A percentile compares a stretch with the other conserved stretches of the same genome.
phyloP scores from a whole-genome alignment of 2,797 vertebrate genomes.

The Sebastes itinus region DNA sequence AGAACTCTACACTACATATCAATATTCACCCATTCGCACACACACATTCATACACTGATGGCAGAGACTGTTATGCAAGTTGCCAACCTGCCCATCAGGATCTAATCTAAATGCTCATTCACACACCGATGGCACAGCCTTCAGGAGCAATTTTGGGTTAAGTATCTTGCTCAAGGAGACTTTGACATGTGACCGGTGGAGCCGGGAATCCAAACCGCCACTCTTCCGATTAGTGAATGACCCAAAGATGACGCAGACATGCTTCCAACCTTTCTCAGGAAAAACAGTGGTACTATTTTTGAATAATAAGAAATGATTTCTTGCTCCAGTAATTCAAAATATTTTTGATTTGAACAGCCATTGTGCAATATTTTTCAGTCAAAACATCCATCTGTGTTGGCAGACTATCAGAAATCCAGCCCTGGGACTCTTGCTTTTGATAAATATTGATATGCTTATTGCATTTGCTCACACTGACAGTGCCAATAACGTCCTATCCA shows the following conservation, averaged over 20 bases:
- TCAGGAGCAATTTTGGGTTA: no score
- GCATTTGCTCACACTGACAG: not conserved
- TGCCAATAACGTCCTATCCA: not conserved
- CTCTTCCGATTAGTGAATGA: no score
- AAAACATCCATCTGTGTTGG: conserved; percentile 1
- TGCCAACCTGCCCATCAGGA: no score
- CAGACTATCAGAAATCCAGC: not conserved
- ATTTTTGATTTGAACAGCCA: not conserved
- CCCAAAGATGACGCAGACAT: not conserved
- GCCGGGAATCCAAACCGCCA: no score
- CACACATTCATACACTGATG: no score
- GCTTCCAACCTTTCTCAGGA: not conserved
- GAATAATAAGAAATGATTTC: not conserved
- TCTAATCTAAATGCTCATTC: no score
- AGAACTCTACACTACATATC: no score
- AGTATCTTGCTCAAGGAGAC: no score
- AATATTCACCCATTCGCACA: no score
- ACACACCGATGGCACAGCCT: no score
- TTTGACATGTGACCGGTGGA: no score
- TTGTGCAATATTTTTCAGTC: conserved; percentile 1
- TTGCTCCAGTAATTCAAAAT: not conserved
- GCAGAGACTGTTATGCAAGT: no score
- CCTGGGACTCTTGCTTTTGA: not conserved
- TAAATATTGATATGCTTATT: not conserved
- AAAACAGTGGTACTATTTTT: not conserved